phyloP scores from a whole-genome alignment of 2,113 vertebrate species.

The Dolichallabes microphthalmus region DNA sequence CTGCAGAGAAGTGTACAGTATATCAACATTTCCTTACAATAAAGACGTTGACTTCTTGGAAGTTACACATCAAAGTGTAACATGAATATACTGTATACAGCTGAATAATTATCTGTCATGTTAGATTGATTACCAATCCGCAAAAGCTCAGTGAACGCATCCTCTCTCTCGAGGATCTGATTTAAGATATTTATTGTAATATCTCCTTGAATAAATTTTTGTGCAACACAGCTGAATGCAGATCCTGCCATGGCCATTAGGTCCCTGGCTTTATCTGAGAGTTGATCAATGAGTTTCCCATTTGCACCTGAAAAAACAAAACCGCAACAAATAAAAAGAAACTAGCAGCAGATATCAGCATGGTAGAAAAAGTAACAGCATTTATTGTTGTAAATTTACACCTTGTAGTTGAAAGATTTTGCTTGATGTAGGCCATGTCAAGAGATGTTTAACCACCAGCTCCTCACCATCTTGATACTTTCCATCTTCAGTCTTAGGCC shows the following conservation, averaged over 20 bases:
- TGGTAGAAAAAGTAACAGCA: not conserved
- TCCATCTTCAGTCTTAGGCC: conserved; percentile 69
- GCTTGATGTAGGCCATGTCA: conserved; percentile 77
- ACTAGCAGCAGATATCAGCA: not conserved
- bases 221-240: conserved; percentile 55
- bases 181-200: conserved; percentile 73
- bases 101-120: not conserved
- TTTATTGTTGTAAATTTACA: conserved; percentile 51
- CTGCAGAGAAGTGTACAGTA: conserved; percentile 49
- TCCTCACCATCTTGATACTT: conserved; percentile 54
- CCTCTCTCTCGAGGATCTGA: conserved; percentile 58
- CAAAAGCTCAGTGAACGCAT: conserved; percentile 70
- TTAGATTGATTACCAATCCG: conserved; percentile 70
- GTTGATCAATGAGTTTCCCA: conserved; percentile 62
- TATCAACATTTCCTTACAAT: not conserved
- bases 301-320: conserved; percentile 65
- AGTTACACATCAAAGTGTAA: not conserved
- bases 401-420: conserved; percentile 77
- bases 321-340: not conserved
- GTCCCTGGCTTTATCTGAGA: conserved; percentile 70
- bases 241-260: conserved; percentile 70
- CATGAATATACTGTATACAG: not conserved
- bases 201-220: conserved; percentile 59
- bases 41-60: not conserved
- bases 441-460: conserved; percentile 73